Evolutionary conservation across 2,888 invertebrate genomes (phyloP).

Genomic region (Drosophila multiciliata): DNA sequence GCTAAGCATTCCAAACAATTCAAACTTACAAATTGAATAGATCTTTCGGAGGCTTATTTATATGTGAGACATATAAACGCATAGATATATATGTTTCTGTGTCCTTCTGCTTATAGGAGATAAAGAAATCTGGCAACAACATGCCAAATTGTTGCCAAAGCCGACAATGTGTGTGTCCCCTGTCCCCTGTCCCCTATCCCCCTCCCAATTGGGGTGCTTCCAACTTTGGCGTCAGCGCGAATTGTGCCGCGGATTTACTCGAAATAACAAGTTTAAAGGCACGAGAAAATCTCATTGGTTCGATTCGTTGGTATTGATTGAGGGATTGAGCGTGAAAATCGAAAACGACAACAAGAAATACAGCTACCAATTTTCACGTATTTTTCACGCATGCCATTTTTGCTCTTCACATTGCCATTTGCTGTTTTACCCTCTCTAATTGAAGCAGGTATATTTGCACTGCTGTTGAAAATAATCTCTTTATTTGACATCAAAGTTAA

Average conservation of each 20-base stretch:
- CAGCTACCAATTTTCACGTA: constrained; percentile 69
- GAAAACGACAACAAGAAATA: constrained; percentile 37
- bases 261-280: constrained; percentile 81
- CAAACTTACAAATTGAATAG: constrained; percentile 73
- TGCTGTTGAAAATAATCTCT: background rate
- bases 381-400: constrained; percentile 71
- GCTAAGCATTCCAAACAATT: constrained; percentile 71
- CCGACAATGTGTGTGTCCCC: constrained; percentile 44
- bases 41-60: constrained; percentile 41
- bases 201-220: constrained; percentile 6
- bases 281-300: constrained; percentile 52
- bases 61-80: constrained; percentile 17
- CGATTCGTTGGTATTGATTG: constrained; percentile 66
- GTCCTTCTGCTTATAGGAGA: constrained; percentile 66
- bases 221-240: constrained; percentile 43
- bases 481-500: background rate
- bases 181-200: background rate
- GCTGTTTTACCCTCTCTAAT: constrained; percentile 26
- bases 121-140: constrained; percentile 78
- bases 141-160: constrained; percentile 71
- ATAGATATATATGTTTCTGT: constrained; percentile 8
- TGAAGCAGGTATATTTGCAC: constrained; percentile 8
- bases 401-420: constrained; percentile 56
- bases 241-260: constrained; percentile 69
- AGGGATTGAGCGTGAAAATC: constrained; percentile 78